Evolutionary conservation across 2,797 vertebrate species (phyloP).

Genomic region (Pterois miles): DNA sequence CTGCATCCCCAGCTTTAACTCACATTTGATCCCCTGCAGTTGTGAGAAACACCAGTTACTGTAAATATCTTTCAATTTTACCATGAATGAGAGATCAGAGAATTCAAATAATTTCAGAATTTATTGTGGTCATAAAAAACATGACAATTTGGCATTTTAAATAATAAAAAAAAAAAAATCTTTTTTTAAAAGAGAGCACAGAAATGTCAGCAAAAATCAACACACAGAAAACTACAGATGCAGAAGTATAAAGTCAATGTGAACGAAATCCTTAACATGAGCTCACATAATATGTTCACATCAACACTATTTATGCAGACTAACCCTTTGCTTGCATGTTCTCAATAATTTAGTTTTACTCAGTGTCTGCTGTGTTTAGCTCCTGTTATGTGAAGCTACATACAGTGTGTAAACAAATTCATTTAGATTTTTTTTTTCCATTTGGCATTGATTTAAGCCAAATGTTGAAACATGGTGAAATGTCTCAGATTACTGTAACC

Average conservation of each 20-base stretch:
- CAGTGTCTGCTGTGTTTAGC: constrained; percentile 5
- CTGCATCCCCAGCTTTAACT: too few relatives aligned
- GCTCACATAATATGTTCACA: background rate
- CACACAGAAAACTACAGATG: constrained; percentile 9
- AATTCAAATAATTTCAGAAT: constrained; percentile 24
- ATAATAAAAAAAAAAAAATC: background rate
- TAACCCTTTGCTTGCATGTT: background rate
- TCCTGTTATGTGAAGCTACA: background rate
- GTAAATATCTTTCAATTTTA: background rate
- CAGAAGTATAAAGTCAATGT: background rate
- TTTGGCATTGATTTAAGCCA: constrained; percentile 9
- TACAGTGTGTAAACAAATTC: constrained; percentile 18
- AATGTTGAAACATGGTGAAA: constrained; percentile 29
- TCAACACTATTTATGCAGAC: background rate
- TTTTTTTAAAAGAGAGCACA: background rate
- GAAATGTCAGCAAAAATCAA: constrained; percentile 4
- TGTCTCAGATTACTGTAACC: constrained; percentile 25
- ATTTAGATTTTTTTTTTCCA: background rate
- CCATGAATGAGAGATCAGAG: constrained; percentile 1
- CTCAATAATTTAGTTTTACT: background rate
- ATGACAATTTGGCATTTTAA: constrained; percentile 24
- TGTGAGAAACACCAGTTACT: background rate
- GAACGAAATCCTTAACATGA: background rate
- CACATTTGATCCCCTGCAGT: background rate
- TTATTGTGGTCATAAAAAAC: constrained; percentile 55